Conservation (phyloP, 2,888 invertebrate genomes). For the Diogma glabrata region DNA sequence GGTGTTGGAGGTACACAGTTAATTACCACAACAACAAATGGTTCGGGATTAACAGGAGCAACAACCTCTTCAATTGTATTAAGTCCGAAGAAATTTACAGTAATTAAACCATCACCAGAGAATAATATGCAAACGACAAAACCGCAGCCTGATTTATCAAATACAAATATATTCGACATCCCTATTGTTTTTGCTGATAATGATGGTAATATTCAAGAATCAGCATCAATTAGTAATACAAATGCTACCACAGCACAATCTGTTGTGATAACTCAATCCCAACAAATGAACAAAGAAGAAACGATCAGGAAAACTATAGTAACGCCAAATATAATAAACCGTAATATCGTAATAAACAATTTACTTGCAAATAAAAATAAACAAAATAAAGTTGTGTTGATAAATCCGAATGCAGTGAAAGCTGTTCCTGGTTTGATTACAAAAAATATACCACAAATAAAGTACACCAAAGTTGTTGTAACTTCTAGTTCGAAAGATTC, state of each 20-base stretch:
- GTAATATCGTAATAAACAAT: constrained; percentile 7
- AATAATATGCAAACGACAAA: constrained; percentile 22
- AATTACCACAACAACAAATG: constrained; percentile 23
- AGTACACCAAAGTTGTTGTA: constrained; percentile 28
- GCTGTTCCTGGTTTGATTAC: constrained; percentile 28
- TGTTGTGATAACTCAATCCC: constrained; percentile 11
- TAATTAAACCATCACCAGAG: constrained; percentile 28
- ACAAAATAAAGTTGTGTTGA: constrained; percentile 31
- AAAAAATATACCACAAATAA: constrained; percentile 24
- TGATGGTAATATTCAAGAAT: constrained; percentile 29
- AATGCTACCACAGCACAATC: constrained; percentile 13
- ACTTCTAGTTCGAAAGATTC: constrained; percentile 17
- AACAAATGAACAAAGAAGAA: not conserved
- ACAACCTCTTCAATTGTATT: constrained; percentile 19
- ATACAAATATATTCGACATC: constrained; percentile 48
- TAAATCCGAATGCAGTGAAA: constrained; percentile 34
- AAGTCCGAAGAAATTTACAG: constrained; percentile 30
- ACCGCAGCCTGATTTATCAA: constrained; percentile 36
- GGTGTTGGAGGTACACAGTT: constrained; percentile 27
- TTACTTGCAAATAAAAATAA: constrained; percentile 8
- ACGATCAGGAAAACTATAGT: not conserved
- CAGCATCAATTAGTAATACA: constrained; percentile 17
- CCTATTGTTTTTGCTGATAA: constrained; percentile 56
- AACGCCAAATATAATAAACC: not conserved
- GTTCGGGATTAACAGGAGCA: constrained; percentile 4